Evolutionary conservation across 2,113 vertebrate species (phyloP), one percentile per base, ranked within the genome.

Genomic region (Dissostichus mawsoni): DNA sequence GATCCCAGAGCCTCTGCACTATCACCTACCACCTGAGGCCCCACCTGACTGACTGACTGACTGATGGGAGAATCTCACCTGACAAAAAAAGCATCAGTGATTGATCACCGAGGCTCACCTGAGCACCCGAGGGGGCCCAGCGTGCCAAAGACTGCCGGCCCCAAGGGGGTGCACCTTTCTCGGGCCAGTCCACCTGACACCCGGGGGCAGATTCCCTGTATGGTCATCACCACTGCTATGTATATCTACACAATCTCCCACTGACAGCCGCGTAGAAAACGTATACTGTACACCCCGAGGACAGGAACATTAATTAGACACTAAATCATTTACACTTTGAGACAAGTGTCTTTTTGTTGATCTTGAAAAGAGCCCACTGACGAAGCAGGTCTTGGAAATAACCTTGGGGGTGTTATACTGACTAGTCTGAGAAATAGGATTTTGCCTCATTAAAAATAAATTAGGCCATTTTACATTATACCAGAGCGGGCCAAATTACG

Each of bases 11-110:
- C 82, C 85, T 78, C 78, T 86, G 88, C 89, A 89, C 90, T 83
- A 85, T 89, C 90, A 89, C 84, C 89, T 81, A 90, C 63, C 90
- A 92, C 93, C 93, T 80, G 85, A 89, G 90, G 87, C 90, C 82
- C 84, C 89, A 85, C 78, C 78, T 83, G 82, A 83, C 63, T 74
- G 72, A 90, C 57, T 91, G 89, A 87, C 68, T 90, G 88, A 90
- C 87, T 92, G 90, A 92, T 88, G 83, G 87, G 87, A 82, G 84
- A 92, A 91, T 92, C 92, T 92, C 80, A 82, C 82, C 93, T 90
- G 93, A 94, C 87, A 90, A 86, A 88, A 86, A 41, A 85, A 81
- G 80, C 83, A 72, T 74, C 69, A 67, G 74, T 94, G 93, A 94
- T 92, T 94, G 89, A 92, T 91, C 87, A 88, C 84, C 17, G 0